phyloP scores from a whole-genome alignment of 2,797 vertebrate genomes.

The Scolopax rusticola region DNA sequence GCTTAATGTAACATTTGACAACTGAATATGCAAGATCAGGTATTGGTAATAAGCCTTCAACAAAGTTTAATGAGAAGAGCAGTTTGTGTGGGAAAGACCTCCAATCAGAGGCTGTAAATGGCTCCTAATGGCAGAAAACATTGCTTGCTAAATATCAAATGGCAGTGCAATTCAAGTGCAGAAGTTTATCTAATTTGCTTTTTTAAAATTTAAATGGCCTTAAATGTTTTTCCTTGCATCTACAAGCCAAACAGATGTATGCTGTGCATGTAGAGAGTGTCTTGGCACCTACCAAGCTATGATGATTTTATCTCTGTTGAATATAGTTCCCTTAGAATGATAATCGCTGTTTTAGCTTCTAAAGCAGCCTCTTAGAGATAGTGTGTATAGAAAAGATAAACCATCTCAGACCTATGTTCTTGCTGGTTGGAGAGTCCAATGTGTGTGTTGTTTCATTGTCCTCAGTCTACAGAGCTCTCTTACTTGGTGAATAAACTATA shows the following conservation, averaged over 20 bases:
- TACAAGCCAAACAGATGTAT: background rate
- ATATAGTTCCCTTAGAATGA: too few relatives aligned
- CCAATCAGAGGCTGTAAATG: background rate
- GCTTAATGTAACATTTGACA: background rate
- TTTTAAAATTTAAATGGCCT: background rate
- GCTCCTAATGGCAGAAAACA: background rate
- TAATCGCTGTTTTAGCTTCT: background rate
- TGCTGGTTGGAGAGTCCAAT: background rate
- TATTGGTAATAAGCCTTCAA: background rate
- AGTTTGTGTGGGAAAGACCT: background rate
- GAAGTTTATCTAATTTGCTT: background rate
- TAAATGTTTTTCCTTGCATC: background rate
- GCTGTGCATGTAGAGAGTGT: background rate
- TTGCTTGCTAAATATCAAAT: background rate
- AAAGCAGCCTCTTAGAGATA: background rate
- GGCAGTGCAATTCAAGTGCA: background rate
- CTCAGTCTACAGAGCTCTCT: background rate
- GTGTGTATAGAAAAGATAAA: background rate
- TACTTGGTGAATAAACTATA: background rate
- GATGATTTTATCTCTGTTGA: background rate
- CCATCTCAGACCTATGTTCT: background rate
- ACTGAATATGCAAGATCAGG: background rate
- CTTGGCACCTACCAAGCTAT: rapidly evolving
- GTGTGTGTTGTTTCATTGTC: background rate
- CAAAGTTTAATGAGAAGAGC: background rate